A percentile compares a stretch with the other conserved stretches of the same genome.
Conservation (phyloP, 2,113 vertebrate genomes). For the Beaufortia kweichowensis region DNA sequence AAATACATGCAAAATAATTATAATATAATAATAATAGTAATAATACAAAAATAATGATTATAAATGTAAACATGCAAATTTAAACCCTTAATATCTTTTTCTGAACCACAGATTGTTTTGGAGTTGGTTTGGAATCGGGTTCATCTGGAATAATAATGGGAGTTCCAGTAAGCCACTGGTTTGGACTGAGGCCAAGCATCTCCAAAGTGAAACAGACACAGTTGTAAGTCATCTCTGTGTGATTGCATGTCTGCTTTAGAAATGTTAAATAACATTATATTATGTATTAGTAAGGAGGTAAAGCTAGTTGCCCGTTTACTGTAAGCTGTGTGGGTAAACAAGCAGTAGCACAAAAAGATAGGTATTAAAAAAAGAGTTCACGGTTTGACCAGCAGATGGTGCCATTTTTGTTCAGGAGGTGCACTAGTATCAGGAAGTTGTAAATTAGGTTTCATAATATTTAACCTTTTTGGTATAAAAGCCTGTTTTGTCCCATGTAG, state of each 20-base stretch:
- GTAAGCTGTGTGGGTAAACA: background rate
- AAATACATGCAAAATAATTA: background rate
- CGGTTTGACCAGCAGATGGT: constrained; percentile 23
- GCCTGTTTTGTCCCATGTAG: background rate
- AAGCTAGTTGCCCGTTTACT: no score
- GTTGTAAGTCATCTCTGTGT: background rate
- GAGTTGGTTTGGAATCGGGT: background rate
- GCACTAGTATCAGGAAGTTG: background rate
- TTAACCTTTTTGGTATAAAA: background rate
- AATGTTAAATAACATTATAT: no score
- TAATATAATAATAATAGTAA: background rate
- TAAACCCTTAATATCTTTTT: background rate
- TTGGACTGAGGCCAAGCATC: background rate
- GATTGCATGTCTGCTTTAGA: no score
- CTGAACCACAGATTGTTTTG: constrained; percentile 3
- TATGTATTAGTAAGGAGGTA: background rate
- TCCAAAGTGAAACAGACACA: constrained; percentile 27
- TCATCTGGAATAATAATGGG: constrained; percentile 30
- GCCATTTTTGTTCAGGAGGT: constrained; percentile 15
- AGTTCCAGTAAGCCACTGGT: background rate
- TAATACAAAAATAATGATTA: background rate
- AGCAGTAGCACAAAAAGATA: background rate
- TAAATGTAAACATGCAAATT: background rate
- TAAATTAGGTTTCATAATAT: background rate
- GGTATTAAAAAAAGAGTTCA: background rate